phyloP scores from a whole-genome alignment of 2,113 vertebrate genomes.

The Xiphophorus hellerii region DNA sequence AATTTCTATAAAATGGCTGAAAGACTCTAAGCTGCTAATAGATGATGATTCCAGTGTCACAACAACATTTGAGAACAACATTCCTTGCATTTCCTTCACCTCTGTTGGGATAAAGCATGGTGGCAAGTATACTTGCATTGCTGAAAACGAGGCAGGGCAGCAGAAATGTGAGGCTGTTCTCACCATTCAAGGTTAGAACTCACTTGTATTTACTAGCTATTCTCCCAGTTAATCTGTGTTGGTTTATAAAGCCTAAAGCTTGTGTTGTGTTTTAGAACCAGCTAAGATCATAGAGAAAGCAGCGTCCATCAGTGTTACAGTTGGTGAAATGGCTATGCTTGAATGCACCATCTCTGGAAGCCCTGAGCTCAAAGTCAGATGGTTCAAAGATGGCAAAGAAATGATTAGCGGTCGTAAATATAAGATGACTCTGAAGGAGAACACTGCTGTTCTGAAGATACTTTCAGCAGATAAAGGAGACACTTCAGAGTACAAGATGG shows the following conservation, averaged over 20 bases:
- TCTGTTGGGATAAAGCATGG: constrained; percentile 84
- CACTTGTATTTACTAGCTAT: neutral
- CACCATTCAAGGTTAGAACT: constrained; percentile 91
- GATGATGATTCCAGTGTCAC: constrained; percentile 88
- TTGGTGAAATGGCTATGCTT: constrained; percentile 88
- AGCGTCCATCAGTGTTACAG: constrained; percentile 89
- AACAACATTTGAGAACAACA: constrained; percentile 87
- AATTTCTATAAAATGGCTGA: constrained; percentile 90
- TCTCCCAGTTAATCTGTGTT: neutral
- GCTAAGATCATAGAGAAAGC: constrained; percentile 91
- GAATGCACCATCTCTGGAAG: constrained; percentile 90
- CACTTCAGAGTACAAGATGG: constrained; percentile 90
- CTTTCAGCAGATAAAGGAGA: constrained; percentile 88
- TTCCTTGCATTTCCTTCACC: constrained; percentile 84
- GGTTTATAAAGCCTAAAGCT: constrained; percentile 10
- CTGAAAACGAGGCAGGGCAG: constrained; percentile 93
- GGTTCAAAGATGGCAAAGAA: constrained; percentile 91
- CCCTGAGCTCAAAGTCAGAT: constrained; percentile 93
- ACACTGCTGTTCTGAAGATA: constrained; percentile 88
- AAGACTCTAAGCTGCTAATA: constrained; percentile 89
- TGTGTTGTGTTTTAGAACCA: constrained; percentile 85
- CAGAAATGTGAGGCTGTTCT: constrained; percentile 91
- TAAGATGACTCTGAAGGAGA: constrained; percentile 89
- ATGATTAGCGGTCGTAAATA: constrained; percentile 90
- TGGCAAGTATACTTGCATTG: constrained; percentile 90